Base-by-base conservation (phyloP, 2,888 invertebrate species). In the Oxytorus armatus region DNA sequence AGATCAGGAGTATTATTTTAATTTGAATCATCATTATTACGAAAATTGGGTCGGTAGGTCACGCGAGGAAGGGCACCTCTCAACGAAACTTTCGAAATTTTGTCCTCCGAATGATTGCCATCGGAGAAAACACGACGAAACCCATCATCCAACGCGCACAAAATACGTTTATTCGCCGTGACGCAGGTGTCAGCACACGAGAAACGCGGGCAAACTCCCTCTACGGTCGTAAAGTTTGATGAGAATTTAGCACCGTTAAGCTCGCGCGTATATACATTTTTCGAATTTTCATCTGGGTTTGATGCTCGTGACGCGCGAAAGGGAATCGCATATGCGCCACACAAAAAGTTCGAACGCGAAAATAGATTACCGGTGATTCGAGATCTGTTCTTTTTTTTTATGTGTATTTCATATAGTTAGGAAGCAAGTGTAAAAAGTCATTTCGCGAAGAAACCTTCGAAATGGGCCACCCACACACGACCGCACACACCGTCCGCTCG, bases 381-480 rank as follows among this genome's bases (percentile, higher is more conserved):
- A 55, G 14, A 55, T 14, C 14, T 33, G 5, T 33, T n/a, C 33
- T n/a, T 53, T 4, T 25, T 5, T 1, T 21, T 23, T 3, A n/a
- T 53, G 25, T 1, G 10, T 21, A 25, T n/a, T 11, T 5, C 2
- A 11, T 3, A 3, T 29, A 10, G 29, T 29, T 44, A 33, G 8
- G 18, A 21, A 47, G 16, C 53, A 57, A 3, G 70, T n/a, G 57
- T 21, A 36, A 36, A 59, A 3, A 14, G 51, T 8, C 25, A 36
- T 36, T 66, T 16, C 2, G 44, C 23, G 16, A 8, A 25, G 4
- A 42, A 66, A 21, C 53, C 55, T 66, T 51, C 57, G 63, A 42
- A 44, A 47, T 55, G 23, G 36, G 63, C 69, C 74, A 75, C 75
- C 69, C 79, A 79, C 75, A 33, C 23, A 29, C 42, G 16, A 65